phyloP scores from a whole-genome alignment of 1,140 invertebrate genomes.

The Hyposmocoma kahamanoa region DNA sequence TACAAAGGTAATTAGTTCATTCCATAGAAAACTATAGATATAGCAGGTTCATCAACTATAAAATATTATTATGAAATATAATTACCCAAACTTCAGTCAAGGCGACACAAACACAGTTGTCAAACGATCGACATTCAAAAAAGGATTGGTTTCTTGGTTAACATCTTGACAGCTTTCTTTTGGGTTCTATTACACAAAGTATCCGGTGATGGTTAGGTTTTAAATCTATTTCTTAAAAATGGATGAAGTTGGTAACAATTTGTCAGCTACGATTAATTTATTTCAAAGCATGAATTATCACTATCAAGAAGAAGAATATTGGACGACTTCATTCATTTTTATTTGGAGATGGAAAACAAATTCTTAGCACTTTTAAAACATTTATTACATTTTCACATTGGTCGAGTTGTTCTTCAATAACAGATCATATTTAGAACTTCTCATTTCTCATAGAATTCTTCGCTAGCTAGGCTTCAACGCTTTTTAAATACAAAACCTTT shows the following conservation, averaged over 20 bases:
- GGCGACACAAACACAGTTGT: constrained; percentile 65
- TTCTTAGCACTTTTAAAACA: constrained; percentile 47
- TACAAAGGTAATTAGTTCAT: constrained; percentile 69
- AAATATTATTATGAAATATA: constrained; percentile 63
- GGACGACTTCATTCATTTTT: constrained; percentile 29
- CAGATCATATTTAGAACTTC: constrained; percentile 52
- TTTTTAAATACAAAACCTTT: constrained; percentile 1
- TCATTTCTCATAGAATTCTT: constrained; percentile 34
- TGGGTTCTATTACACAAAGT: constrained; percentile 2
- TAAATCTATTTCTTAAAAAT: constrained; percentile 23
- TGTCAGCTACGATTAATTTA: no score
- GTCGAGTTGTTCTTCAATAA: constrained; percentile 45
- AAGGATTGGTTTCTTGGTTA: constrained; percentile 51
- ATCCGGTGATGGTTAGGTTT: constrained; percentile 13
- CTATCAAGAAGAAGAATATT: not conserved
- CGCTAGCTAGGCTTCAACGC: constrained; percentile 39
- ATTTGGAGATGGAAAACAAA: constrained; percentile 23
- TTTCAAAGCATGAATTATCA: no score
- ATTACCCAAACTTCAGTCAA: constrained; percentile 66
- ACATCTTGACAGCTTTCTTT: constrained; percentile 72
- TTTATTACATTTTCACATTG: constrained; percentile 67
- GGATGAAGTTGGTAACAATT: constrained; percentile 30
- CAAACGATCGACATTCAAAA: constrained; percentile 52
- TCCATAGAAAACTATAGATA: constrained; percentile 53
- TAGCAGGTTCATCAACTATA: constrained; percentile 57